phyloP scores from a whole-genome alignment of 1,140 invertebrate genomes.

The Teleogryllus occipitalis region DNA sequence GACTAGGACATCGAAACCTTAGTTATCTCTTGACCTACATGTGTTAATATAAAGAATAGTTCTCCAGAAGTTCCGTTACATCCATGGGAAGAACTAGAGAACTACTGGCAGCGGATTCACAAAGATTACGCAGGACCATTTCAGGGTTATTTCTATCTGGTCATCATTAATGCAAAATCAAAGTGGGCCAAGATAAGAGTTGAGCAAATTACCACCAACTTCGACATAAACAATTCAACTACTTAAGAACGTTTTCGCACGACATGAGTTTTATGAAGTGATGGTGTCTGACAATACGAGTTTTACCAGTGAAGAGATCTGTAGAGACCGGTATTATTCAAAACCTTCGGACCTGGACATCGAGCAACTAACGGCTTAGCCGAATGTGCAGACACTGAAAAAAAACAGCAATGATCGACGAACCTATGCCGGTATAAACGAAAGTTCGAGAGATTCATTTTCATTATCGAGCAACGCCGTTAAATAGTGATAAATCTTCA shows the following conservation, averaged over 20 bases:
- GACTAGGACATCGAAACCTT: not conserved
- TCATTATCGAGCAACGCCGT: not conserved
- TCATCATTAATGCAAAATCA: conserved; percentile 19
- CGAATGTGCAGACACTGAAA: conserved; percentile 34
- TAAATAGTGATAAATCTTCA: not conserved
- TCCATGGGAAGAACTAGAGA: conserved; percentile 33
- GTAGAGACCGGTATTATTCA: conserved; percentile 28
- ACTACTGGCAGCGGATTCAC: conserved; percentile 40
- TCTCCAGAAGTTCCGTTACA: conserved; percentile 27
- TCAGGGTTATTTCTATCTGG: conserved; percentile 32
- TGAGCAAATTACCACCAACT: not conserved
- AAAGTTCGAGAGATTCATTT: not conserved
- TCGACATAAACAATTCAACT: not conserved
- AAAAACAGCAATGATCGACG: conserved; percentile 4
- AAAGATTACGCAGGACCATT: conserved; percentile 42
- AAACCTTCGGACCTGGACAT: conserved; percentile 29
- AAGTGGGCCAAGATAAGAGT: not conserved
- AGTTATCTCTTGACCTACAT: not conserved
- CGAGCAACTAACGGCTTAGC: conserved; percentile 31
- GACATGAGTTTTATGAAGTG: not conserved
- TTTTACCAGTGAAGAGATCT: conserved; percentile 26
- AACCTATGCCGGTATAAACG: not conserved
- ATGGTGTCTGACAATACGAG: conserved; percentile 24
- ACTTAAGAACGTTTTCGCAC: not conserved
- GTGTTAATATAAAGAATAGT: not conserved